Evolutionary conservation across 2,888 invertebrate genomes (phyloP).

Genomic region (Digitonthophagus gazella): DNA sequence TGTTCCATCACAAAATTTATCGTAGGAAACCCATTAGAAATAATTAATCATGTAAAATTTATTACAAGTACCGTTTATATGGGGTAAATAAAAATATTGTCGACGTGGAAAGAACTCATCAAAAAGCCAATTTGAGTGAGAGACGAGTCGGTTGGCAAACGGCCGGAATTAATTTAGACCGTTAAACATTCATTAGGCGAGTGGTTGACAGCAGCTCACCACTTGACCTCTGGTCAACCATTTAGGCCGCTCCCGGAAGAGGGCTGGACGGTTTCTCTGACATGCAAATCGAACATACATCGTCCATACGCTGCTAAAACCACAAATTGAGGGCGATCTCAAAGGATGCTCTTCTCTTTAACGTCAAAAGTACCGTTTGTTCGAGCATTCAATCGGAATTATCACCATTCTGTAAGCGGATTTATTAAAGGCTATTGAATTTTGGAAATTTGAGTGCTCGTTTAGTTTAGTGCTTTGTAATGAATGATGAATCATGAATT

Average conservation of each 20-base stretch:
- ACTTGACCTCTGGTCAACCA: slow-evolving; percentile 15
- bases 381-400: background rate
- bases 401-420: background rate
- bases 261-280: slow-evolving; percentile 3
- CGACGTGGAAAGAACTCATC: background rate
- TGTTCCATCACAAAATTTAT: too few relatives aligned
- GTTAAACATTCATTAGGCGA: slow-evolving; percentile 16
- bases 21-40: too few relatives aligned
- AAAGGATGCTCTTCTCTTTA: background rate
- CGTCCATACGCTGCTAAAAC: background rate
- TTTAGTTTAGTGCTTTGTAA: too few relatives aligned
- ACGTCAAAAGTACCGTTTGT: background rate
- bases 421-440: too few relatives aligned
- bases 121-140: background rate
- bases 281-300: slow-evolving; percentile 15
- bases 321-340: background rate
- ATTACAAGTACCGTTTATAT: background rate
- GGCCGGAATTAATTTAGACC: slow-evolving; percentile 12
- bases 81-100: background rate
- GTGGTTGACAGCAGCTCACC: slow-evolving; percentile 8
- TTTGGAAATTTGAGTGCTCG: too few relatives aligned
- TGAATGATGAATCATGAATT: too few relatives aligned
- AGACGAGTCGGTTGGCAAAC: slow-evolving; percentile 2
- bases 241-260: slow-evolving; percentile 11
- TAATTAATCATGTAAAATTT: background rate